Base-by-base conservation (phyloP, 2,113 vertebrate species). In the Coptodon rendalli region DNA sequence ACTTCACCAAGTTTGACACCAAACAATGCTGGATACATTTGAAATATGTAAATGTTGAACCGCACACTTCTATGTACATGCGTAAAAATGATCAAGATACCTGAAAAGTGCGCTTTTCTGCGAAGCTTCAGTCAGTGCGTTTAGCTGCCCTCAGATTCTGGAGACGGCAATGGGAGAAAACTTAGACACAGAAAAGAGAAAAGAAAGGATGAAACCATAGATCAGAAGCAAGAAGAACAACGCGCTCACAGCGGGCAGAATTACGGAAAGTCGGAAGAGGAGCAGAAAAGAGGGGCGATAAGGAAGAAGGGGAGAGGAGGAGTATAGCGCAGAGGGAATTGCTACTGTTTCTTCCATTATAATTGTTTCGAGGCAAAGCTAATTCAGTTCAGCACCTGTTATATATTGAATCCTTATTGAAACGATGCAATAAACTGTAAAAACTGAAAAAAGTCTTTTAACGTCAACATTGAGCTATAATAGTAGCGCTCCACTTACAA, bases 321-420 rank as follows among this genome's bases (percentile, higher is more conserved):
- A 66, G 61, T 17, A 11, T 6, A 54, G 73, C 6, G 13, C 22
- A 48, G 63, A 50, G 14, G 53, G 83, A 57, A 53, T 36, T 50
- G 5, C 78, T 63, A 19, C 76, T 50, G 29, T 54, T 90, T 81
- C 29, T 50, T 85, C 11, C 56, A 22, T 38, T 76, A 43, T 88
- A 89, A 84, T 83, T 86, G 53, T 80, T 86, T 19, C 0, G 2
- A 36, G 34, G 57, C 73, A 76, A 89, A 92, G 66, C 57, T 40
- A 63, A 90, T 82, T 87, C 40, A 86, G 88, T 87, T 87, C 56
- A 59, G 82, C 84, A 82, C 86, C 34, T 66, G 12, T 79, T 38
- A 50, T 80, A 36, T 63, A 29, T 83, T 45, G 54, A 68, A 73
- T 82, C 27, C 79, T 24, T 53, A 38, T 29, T 10, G 24, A 52